Evolutionary conservation across 1,140 invertebrate species (phyloP).

Genomic region (Aphelenchoides fujianensis): DNA sequence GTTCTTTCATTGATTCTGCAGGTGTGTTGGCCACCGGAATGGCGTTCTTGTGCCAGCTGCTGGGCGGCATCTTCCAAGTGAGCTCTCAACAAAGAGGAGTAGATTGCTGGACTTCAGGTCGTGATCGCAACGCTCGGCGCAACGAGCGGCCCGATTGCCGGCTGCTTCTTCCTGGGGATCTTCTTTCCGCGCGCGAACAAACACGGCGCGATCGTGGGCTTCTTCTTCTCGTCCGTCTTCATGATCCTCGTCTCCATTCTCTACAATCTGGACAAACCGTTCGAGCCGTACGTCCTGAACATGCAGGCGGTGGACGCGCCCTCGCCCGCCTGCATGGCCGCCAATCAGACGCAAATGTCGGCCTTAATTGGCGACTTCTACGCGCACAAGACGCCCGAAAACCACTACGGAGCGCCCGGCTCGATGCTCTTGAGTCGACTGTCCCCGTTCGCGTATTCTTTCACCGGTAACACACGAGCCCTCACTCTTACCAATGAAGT

Average conservation of each 20-base stretch:
- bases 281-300: conserved; percentile 33
- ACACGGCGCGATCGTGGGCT: conserved; percentile 38
- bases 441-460: conserved; percentile 38
- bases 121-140: conserved; percentile 27
- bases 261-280: conserved; percentile 40
- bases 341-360: background rate
- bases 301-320: background rate
- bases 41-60: conserved; percentile 39
- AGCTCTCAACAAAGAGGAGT: background rate
- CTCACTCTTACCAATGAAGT: conserved; percentile 28
- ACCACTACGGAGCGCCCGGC: conserved; percentile 33
- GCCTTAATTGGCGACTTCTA: conserved; percentile 21
- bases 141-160: conserved; percentile 34
- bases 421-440: conserved; percentile 20
- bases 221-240: conserved; percentile 23
- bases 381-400: conserved; percentile 20
- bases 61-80: conserved; percentile 44
- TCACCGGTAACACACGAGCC: no score
- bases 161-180: conserved; percentile 47
- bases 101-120: background rate
- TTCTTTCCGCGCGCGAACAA: conserved; percentile 44
- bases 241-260: conserved; percentile 30
- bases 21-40: conserved; percentile 44
- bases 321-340: conserved; percentile 24
- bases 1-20: no score